phyloP scores from a whole-genome alignment of 2,113 vertebrate genomes.

The Vombatus ursinus region DNA sequence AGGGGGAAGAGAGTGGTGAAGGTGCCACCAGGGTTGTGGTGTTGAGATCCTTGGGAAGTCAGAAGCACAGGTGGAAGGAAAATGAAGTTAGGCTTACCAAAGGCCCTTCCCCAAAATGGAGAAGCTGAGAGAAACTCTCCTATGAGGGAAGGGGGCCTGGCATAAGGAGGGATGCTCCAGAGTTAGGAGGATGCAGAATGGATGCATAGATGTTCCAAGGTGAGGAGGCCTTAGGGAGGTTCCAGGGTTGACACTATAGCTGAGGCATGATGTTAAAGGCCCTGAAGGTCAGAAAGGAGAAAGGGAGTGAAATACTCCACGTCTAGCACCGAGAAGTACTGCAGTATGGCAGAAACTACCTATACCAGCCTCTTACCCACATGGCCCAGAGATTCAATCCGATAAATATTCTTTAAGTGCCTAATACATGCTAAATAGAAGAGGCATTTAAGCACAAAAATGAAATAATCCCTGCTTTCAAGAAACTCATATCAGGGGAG shows the following conservation, averaged over 20 bases:
- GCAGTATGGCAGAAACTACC: background rate
- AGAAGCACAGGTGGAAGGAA: background rate
- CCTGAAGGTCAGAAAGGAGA: background rate
- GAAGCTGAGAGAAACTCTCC: background rate
- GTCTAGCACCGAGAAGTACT: background rate
- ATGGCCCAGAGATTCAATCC: background rate
- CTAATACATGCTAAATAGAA: background rate
- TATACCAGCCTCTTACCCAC: background rate
- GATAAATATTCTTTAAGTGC: background rate
- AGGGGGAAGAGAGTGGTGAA: background rate
- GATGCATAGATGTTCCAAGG: background rate
- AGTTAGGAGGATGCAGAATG: background rate
- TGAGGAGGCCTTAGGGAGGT: background rate
- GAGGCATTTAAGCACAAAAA: background rate
- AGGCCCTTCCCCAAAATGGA: background rate
- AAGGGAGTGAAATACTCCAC: background rate
- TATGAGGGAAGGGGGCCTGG: background rate
- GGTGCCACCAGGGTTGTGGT: background rate
- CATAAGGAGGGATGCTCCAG: background rate
- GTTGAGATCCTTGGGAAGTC: background rate
- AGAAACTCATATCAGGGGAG: background rate
- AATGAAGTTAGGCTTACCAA: background rate
- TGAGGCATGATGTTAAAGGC: background rate
- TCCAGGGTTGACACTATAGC: background rate
- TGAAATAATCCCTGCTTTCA: background rate